These are phyloP conservation scores for Netelia fuscicornis DNA, from an alignment of 2,888 invertebrate genomes.

Conservation along the genomic window DNA sequence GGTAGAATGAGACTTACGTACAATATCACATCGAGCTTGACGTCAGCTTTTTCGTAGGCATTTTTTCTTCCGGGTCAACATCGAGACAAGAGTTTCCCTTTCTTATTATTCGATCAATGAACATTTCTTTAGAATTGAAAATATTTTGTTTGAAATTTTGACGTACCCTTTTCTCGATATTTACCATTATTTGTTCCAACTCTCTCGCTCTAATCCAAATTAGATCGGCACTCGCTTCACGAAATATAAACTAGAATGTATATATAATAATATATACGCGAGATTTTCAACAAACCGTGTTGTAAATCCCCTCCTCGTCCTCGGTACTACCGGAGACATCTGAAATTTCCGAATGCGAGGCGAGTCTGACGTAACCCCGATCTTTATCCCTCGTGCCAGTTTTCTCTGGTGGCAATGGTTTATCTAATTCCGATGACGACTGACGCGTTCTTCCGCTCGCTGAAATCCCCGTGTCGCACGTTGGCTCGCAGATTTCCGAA, in stretches of 20 bases:
- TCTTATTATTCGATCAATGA: neutral
- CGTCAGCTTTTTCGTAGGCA: slow-evolving; percentile 24
- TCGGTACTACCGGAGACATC: slow-evolving; percentile 80
- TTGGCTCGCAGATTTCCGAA: slow-evolving; percentile 83
- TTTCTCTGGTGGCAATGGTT: slow-evolving; percentile 72
- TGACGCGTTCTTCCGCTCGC: slow-evolving; percentile 57
- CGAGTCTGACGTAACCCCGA: slow-evolving; percentile 81
- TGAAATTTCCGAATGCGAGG: slow-evolving; percentile 81
- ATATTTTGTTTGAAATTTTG: neutral
- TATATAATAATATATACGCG: slow-evolving; percentile 6
- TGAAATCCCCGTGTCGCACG: slow-evolving; percentile 57
- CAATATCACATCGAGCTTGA: slow-evolving; percentile 64
- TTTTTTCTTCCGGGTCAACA: slow-evolving; percentile 26
- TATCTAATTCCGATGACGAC: slow-evolving; percentile 70
- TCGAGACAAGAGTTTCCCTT: neutral
- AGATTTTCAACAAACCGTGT: slow-evolving; percentile 82
- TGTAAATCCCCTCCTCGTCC: slow-evolving; percentile 84
- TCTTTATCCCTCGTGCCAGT: slow-evolving; percentile 77
- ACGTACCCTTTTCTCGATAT: slow-evolving; percentile 71
- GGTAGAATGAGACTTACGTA: slow-evolving; percentile 45
- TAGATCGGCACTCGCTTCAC: slow-evolving; percentile 21
- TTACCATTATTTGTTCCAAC: slow-evolving; percentile 54
- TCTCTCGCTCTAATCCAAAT: slow-evolving; percentile 64
- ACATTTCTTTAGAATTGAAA: neutral
- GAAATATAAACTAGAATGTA: slow-evolving; percentile 1